A percentile compares a stretch with the other conserved stretches of the same genome.
Evolutionary conservation across 2,888 invertebrate genomes (phyloP).

Genomic region (Rhorus exstirpatorius): DNA sequence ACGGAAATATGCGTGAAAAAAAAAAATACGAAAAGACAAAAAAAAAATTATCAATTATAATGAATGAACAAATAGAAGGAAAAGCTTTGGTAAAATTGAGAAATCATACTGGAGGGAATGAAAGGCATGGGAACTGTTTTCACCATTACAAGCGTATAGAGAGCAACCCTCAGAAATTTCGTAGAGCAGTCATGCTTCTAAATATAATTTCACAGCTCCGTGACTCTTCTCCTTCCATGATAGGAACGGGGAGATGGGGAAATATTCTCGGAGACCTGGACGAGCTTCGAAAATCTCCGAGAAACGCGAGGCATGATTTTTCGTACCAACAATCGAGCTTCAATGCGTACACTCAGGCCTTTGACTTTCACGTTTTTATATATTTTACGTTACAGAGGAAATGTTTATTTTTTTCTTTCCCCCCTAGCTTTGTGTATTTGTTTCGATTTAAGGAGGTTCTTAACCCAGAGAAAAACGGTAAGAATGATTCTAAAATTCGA

Average conservation of each 20-base stretch:
- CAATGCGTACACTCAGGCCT: too few relatives aligned
- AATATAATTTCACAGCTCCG: conserved; percentile 57
- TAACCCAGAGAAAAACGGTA: too few relatives aligned
- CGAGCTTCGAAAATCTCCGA: conserved; percentile 1
- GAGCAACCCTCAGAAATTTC: conserved; percentile 38
- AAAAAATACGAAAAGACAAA: neutral
- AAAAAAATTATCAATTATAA: neutral
- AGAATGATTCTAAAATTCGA: too few relatives aligned
- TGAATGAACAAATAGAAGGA: neutral
- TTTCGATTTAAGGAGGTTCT: too few relatives aligned
- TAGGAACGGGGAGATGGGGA: too few relatives aligned
- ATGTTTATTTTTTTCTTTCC: too few relatives aligned
- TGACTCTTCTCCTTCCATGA: conserved; percentile 50
- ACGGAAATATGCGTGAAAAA: neutral
- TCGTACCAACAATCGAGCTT: neutral
- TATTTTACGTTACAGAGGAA: too few relatives aligned
- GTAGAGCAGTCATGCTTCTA: conserved; percentile 60
- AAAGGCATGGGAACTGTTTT: neutral
- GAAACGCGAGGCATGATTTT: neutral
- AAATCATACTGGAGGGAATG: neutral
- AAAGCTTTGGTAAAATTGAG: too few relatives aligned
- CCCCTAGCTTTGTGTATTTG: too few relatives aligned
- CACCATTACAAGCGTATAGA: conserved; percentile 18
- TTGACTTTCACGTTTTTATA: too few relatives aligned
- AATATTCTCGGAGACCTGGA: conserved; percentile 56